Conservation (phyloP, 1,140 invertebrate species). For the Bursaphelenchus mucronatus region DNA sequence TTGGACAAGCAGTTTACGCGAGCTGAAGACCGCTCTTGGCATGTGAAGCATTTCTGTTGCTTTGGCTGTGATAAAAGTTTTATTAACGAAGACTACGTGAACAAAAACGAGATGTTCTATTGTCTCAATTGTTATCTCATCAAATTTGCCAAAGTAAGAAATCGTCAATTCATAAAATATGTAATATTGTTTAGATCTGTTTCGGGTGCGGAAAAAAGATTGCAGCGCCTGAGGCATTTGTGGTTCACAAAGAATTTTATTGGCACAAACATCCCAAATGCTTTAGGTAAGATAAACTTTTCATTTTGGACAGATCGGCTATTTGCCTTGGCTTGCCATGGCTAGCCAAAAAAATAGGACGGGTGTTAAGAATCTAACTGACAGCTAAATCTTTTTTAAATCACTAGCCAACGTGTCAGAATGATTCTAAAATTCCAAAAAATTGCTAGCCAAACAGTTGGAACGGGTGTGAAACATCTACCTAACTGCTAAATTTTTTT, state of each 20-base stretch:
- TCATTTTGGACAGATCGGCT: too few relatives aligned
- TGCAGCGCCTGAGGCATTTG: conserved; percentile 72
- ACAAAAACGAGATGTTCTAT: conserved; percentile 71
- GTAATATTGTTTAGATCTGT: conserved; percentile 67
- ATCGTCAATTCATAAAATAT: conserved; percentile 19
- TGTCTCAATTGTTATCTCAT: conserved; percentile 75
- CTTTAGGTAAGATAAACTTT: conserved; percentile 63
- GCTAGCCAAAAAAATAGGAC: too few relatives aligned
- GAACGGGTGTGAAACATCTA: too few relatives aligned
- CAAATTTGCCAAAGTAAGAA: conserved; percentile 67
- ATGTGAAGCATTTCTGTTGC: conserved; percentile 80
- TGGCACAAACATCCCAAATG: conserved; percentile 74
- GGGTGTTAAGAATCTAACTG: too few relatives aligned
- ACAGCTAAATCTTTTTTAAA: too few relatives aligned
- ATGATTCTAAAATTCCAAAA: too few relatives aligned
- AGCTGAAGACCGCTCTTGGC: conserved; percentile 75
- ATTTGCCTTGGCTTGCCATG: too few relatives aligned
- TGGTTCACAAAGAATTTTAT: conserved; percentile 71
- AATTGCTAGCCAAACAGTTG: too few relatives aligned
- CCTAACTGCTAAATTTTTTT: too few relatives aligned
- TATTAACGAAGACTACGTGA: conserved; percentile 69
- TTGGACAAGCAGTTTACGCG: conserved; percentile 78
- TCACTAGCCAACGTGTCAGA: too few relatives aligned
- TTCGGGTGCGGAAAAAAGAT: conserved; percentile 71
- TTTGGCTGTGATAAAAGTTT: conserved; percentile 71